Percentiles rank a stretch among this genome's conserved stretches.
phyloP scores from a whole-genome alignment of 2,888 invertebrate genomes.

The Carcina quercana region DNA sequence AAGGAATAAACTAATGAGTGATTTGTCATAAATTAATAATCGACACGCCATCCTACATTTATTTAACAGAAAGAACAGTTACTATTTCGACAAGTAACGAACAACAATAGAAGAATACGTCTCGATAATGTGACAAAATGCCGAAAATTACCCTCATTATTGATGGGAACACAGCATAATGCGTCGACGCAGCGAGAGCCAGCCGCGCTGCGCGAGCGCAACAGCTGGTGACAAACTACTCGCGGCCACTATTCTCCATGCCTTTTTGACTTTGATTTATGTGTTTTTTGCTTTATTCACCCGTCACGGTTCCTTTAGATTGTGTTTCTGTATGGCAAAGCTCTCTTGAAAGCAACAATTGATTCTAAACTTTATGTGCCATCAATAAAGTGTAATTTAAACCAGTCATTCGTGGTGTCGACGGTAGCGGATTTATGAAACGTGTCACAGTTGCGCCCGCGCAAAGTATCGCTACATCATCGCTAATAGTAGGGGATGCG shows the following conservation, averaged over 20 bases:
- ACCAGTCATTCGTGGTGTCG: slow-evolving; percentile 9
- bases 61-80: slow-evolving; percentile 2
- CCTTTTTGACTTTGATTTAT: slow-evolving; percentile 77
- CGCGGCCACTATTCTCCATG: slow-evolving; percentile 62
- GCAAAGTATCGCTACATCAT: slow-evolving; percentile 71
- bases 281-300: slow-evolving; percentile 71
- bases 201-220: slow-evolving; percentile 26
- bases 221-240: slow-evolving; percentile 65
- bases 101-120: slow-evolving; percentile 61
- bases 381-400: slow-evolving; percentile 25
- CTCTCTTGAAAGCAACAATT: slow-evolving; percentile 6
- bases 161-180: slow-evolving; percentile 59
- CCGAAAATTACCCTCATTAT: slow-evolving; percentile 71
- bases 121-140: slow-evolving; percentile 68
- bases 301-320: slow-evolving; percentile 64
- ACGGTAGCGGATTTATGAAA: slow-evolving; percentile 37
- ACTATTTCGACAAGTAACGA: slow-evolving; percentile 38
- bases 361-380: slow-evolving; percentile 18
- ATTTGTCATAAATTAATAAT: background rate
- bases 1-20: too few relatives aligned
- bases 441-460: slow-evolving; percentile 52
- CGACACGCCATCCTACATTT: background rate
- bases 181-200: slow-evolving; percentile 32
- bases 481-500: slow-evolving; percentile 70
- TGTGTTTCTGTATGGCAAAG: slow-evolving; percentile 37